Evolutionary conservation across 2,888 invertebrate species (phyloP), one percentile per base, ranked within the genome.

Genomic region (Andrena bicolor): DNA sequence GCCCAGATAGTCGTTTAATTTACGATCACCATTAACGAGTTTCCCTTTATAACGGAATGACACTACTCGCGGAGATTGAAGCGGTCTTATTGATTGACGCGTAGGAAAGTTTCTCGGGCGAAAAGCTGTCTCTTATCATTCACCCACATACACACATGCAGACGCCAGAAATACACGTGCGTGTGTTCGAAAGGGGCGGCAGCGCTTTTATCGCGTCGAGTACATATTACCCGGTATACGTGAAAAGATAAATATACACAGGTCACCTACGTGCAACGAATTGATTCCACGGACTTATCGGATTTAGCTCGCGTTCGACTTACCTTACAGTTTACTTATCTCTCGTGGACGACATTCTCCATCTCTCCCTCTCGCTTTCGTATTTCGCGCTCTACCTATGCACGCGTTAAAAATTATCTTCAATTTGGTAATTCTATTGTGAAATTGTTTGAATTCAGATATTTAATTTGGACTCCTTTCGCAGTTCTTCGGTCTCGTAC

Each of bases 191-290:
- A 83, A 79, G 65, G 60, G 64, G 58, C 49, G 61, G 64, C 73
- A 23, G 35, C 49, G 66, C 71, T 80, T 76, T 84, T 83, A 79
- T 81, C 75, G 61, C 28, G 6, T n/a, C 26, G 60, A 48, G 60
- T 73, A 73, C 76, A 76, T 80, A 82, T 82, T 76, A 70, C 75
- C 48, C 60, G 64, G 63, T 56, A 28, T 66, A 73, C 66, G 74
- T 63, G 82, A 80, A 76, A 83, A 82, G 85, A 86, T 87, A 88
- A 88, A 88, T 80, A 85, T 80, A 85, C 65, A 80, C 77, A 73
- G 73, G 73, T 41, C 73, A 75, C 64, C 76, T 83, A 76, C 77
- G 75, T 86, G 81, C 76, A 70, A 70, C 75, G 77, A 84, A 88
- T 88, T 81, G 80, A 84, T 84, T 72, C 75, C 28, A 41, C 56